Conservation (phyloP, 2,113 vertebrate genomes). For the Tragelaphus buxtoni region DNA sequence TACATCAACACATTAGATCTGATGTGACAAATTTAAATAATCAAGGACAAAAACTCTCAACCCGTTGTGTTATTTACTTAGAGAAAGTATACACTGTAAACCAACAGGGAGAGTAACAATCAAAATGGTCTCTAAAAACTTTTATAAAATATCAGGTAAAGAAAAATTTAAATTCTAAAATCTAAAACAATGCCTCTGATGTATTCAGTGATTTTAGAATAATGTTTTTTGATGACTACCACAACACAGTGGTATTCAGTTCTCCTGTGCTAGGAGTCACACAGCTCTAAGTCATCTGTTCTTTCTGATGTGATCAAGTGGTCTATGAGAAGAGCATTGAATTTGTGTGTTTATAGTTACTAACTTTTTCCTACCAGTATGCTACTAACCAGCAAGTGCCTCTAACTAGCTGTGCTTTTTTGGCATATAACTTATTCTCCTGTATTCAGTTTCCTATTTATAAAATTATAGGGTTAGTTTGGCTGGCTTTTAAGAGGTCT, state of each 20-base stretch:
- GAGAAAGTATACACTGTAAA: neutral
- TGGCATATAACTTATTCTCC: neutral
- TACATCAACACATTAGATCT: neutral
- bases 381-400: neutral
- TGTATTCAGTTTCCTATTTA: neutral
- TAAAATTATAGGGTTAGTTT: neutral
- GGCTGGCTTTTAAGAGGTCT: constrained; percentile 27
- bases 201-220: neutral
- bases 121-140: neutral
- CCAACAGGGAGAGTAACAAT: neutral
- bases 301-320: neutral
- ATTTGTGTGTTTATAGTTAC: neutral
- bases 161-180: neutral
- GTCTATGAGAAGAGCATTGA: neutral
- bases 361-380: neutral
- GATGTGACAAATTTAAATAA: neutral
- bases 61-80: neutral
- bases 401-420: neutral
- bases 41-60: neutral
- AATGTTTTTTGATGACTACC: neutral
- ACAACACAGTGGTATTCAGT: neutral
- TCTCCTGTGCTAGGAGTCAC: neutral
- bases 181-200: neutral
- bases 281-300: neutral
- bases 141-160: neutral